Base-by-base conservation (phyloP, 2,888 invertebrate genomes). In the Choristoneura rosaceana region DNA sequence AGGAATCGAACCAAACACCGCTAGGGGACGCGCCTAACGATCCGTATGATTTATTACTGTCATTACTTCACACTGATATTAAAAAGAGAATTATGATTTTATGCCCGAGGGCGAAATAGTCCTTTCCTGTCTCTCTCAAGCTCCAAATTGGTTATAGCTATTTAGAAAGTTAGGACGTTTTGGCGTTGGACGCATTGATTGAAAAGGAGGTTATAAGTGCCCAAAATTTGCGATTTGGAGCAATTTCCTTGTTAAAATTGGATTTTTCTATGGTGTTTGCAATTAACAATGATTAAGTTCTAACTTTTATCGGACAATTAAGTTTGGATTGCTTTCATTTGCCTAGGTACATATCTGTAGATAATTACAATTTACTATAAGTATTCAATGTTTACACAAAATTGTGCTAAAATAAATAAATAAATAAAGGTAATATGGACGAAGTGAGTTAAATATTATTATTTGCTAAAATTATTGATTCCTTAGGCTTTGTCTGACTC, bases 21-120 rank as follows among this genome's bases (percentile, higher is more conserved):
- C 77, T 82, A 89, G 91, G 93, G 92, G 90, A 86, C 89, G 90
- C 86, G 90, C 86, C 90, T 94, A 94, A 94, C 92, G 94, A 94
- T 89, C 92, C 93, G 85, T 93, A 93, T 94, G 94, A 94, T 94
- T 93, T 93, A 94, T 94, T 92, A 92, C 92, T 92, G 89, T 93
- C 94, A 93, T 94, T 93, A 92, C 85, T 84, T 80, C 80, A 79
- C 78, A 76, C 78, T 79, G 79, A 80, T 79, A 82, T 76, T 76
- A 79, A 82, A 89, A 89, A 77, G 87, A 75, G 81, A 87, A 87
- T 87, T 87, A 90, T 88, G 83, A 82, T 84, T 74, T 74, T 50
- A 14, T 38, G 63, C 17, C 45, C 68, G 62, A 43, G 17, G 65
- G 1, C 78, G 75, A 77, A 65, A 75, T 43, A 74, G 64, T 71